These are phyloP conservation scores for Zosterops borbonicus DNA, from an alignment of 2,113 vertebrate species.

Conservation along the genomic window DNA sequence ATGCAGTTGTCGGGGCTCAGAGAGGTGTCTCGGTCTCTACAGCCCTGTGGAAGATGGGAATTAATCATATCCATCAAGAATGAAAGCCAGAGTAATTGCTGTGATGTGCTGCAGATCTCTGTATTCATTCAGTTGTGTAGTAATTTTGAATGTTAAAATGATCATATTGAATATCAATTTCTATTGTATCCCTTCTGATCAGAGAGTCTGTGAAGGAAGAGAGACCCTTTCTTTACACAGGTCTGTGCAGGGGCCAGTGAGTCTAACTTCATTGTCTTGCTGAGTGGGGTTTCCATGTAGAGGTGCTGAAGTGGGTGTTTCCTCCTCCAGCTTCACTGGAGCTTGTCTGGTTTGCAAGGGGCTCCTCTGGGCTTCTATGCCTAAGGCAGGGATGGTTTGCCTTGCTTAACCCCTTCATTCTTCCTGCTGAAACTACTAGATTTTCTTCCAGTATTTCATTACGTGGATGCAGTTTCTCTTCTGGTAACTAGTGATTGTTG, in stretches of 20 bases:
- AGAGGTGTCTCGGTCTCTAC: background rate
- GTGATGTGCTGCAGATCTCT: background rate
- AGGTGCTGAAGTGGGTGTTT: background rate
- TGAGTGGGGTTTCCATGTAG: background rate
- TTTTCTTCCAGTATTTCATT: background rate
- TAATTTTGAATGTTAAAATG: background rate
- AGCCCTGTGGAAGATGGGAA: background rate
- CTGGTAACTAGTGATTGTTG: background rate
- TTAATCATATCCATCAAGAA: background rate
- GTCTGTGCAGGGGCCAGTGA: background rate
- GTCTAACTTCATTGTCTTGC: background rate
- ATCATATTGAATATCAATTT: rapidly evolving
- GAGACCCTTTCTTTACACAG: background rate
- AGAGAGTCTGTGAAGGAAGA: background rate
- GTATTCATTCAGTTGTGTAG: background rate
- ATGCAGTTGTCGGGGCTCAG: background rate
- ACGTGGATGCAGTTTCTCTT: background rate
- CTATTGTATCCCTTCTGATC: background rate
- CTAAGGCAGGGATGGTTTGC: background rate
- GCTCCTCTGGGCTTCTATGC: rapidly evolving
- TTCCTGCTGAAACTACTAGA: background rate
- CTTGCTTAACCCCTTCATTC: background rate
- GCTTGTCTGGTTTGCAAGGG: background rate
- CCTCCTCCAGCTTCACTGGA: background rate
- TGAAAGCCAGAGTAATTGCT: background rate